These are phyloP conservation scores for Nasonia vitripennis DNA, from an alignment of 1,140 invertebrate genomes.

Conservation along the genomic window DNA sequence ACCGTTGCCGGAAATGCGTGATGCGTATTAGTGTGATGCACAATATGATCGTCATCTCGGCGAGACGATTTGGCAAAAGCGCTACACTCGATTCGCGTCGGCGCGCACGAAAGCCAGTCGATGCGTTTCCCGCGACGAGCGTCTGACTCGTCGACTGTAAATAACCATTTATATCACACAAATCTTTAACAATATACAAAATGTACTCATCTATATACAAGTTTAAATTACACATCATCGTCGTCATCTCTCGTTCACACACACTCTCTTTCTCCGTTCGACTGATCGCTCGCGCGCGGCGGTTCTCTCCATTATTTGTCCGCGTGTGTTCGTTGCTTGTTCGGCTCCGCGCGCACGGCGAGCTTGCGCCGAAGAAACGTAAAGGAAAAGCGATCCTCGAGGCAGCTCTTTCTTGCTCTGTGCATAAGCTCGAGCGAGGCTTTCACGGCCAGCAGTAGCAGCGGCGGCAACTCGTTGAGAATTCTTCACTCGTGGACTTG, in stretches of 20 bases:
- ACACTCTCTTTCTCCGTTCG: constrained; percentile 42
- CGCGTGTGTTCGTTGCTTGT: not conserved
- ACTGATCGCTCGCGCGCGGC: constrained; percentile 31
- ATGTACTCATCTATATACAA: constrained; percentile 74
- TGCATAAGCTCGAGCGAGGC: no score
- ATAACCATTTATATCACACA: constrained; percentile 76
- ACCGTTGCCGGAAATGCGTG: not conserved
- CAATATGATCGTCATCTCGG: not conserved
- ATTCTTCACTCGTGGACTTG: constrained; percentile 43
- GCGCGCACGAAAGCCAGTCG: constrained; percentile 10
- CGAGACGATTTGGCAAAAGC: not conserved
- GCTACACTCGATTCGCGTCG: not conserved
- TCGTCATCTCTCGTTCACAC: constrained; percentile 52
- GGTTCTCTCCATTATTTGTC: not conserved
- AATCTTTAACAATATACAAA: constrained; percentile 77
- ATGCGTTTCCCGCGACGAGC: constrained; percentile 42
- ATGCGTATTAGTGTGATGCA: no score
- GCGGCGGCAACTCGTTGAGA: constrained; percentile 8
- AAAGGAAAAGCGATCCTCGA: not conserved
- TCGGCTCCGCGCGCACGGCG: constrained; percentile 12
- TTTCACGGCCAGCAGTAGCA: not conserved
- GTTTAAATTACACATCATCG: constrained; percentile 74
- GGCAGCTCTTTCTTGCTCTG: not conserved
- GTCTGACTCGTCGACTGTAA: constrained; percentile 63
- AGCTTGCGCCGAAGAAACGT: not conserved